Conservation (phyloP, 1,140 invertebrate genomes). For the Phthorimaea operculella region DNA sequence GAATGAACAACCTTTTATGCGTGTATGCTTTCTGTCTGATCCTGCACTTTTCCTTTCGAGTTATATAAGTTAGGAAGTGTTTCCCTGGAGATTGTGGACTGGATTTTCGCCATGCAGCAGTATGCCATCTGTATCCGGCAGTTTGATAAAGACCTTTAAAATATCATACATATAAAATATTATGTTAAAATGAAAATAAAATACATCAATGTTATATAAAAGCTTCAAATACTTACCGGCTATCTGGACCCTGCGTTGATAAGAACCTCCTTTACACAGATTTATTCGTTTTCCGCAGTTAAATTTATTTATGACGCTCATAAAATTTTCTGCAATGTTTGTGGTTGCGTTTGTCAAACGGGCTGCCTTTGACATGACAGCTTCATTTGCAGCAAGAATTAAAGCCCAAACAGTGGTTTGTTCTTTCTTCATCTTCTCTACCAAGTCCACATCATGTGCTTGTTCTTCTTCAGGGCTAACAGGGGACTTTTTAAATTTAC, state of each 20-base stretch:
- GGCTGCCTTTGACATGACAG: conserved; percentile 2
- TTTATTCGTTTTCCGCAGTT: conserved; percentile 10
- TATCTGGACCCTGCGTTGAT: neutral
- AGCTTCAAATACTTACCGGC: neutral
- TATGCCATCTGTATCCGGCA: neutral
- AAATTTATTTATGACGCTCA: conserved; percentile 11
- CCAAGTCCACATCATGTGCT: neutral
- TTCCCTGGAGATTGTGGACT: neutral
- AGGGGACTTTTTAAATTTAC: neutral
- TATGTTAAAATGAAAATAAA: neutral
- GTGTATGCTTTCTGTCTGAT: neutral
- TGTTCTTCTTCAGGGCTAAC: no score
- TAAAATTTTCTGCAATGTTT: conserved; percentile 14
- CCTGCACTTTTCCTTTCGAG: neutral
- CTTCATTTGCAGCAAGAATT: conserved; percentile 12
- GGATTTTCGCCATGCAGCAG: neutral
- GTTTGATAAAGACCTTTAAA: neutral
- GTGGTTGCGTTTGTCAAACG: conserved; percentile 12
- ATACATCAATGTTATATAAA: neutral
- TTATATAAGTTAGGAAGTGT: neutral
- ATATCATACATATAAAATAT: neutral
- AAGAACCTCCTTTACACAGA: conserved; percentile 12
- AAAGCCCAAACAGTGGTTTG: conserved; percentile 3
- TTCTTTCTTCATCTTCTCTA: neutral
- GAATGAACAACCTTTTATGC: neutral